Evolutionary conservation across 2,113 vertebrate genomes (phyloP).

Genomic region (Lasiurus cinereus): DNA sequence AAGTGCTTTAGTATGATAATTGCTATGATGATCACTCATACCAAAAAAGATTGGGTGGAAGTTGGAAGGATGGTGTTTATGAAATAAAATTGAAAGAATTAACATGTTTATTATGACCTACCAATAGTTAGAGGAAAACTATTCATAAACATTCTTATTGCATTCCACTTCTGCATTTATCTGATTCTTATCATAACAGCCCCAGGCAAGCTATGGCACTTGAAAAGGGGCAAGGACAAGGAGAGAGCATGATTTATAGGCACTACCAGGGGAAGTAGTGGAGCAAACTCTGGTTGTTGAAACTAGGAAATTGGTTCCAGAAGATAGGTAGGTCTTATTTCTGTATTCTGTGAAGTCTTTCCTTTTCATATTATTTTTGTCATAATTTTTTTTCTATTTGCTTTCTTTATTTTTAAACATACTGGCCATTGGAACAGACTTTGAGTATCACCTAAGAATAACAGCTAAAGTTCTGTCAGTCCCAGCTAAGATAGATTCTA

Average conservation of each 20-base stretch:
- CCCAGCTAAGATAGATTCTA: background rate
- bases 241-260: conserved; percentile 43
- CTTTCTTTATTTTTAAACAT: background rate
- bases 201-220: conserved; percentile 35
- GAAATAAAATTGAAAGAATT: conserved; percentile 26
- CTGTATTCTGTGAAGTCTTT: background rate
- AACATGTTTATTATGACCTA: conserved; percentile 41
- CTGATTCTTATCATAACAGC: conserved; percentile 63
- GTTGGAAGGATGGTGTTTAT: background rate
- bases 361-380: background rate
- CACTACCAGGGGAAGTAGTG: background rate
- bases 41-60: background rate
- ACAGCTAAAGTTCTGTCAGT: background rate
- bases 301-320: background rate
- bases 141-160: conserved; percentile 43
- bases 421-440: background rate
- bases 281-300: background rate
- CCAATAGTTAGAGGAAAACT: background rate
- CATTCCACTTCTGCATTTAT: conserved; percentile 15
- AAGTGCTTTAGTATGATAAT: background rate
- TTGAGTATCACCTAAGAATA: background rate
- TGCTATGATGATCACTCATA: background rate
- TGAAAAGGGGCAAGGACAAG: conserved; percentile 7
- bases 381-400: background rate
- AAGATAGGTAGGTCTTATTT: background rate